Base-by-base conservation (phyloP, 2,797 vertebrate genomes). In the Myripristis jacobus region DNA sequence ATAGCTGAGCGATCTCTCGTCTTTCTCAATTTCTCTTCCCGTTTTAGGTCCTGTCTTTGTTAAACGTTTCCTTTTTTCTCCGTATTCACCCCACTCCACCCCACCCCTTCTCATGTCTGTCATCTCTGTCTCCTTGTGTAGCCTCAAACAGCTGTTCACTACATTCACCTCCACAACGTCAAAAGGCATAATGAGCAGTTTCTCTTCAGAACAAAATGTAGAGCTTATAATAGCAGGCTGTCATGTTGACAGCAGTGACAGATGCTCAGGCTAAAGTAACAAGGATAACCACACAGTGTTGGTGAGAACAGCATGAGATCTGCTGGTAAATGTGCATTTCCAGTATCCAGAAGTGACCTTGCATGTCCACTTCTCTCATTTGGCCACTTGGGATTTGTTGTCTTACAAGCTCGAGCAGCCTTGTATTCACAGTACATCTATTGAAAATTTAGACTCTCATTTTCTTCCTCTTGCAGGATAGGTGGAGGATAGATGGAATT, bases 161-260 rank as follows among this genome's bases (percentile, higher is more conserved):
- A 24, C 53, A 54, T 61, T 87, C 80, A 88, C 83, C 78, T 89
- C 70, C 73, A 70, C 19, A 80, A 76, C 41, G 36, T 89, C 60
- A 79, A 85, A 85, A 85, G 58, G 55, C 72, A 75, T 82, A 83
- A 91, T 85, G 86, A 90, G 86, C 77, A 63, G 81, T 82, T 83
- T 86, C 64, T 80, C 75, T 66, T 78, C 58, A 64, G 22, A 80
- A 84, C 58, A 55, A 75, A 66, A 77, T 70, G 65, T 67, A 50
- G 55, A 70, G 72, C 46, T 75, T 79, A 81, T 77, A 81, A 80
- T 85, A 81, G 50, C 80, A 61, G 85, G 63, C 76, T 84, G 79
- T 78, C 79, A 66, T 59, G 25, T 36, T 56, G 41, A 21, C 78
- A 16, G 34, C 47, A 3, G 59, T 25, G 76, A 81, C 67, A 84